A percentile compares a stretch with the other conserved stretches of the same genome.
These are phyloP conservation scores for Sylvia atricapilla DNA, from an alignment of 2,113 vertebrate species.

Conservation along the genomic window DNA sequence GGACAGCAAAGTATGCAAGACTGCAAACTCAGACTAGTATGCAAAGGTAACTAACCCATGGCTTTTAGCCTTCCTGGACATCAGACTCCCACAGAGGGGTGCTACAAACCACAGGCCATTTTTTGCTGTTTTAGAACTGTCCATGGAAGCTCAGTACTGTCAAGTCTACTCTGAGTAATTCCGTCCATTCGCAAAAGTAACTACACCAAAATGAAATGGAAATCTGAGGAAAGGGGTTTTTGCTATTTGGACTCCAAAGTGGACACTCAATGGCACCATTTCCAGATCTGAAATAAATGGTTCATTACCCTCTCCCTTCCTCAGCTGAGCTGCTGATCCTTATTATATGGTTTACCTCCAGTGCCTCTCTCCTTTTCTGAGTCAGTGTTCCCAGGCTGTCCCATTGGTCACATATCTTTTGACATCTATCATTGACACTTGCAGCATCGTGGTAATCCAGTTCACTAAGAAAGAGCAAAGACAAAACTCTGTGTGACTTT, in stretches of 20 bases:
- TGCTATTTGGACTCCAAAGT: neutral
- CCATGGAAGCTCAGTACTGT: neutral
- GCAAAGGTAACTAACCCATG: neutral
- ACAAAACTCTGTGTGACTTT: conserved; percentile 1
- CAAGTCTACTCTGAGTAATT: neutral
- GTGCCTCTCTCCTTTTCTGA: conserved; percentile 91
- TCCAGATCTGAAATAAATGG: neutral
- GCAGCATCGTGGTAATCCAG: conserved; percentile 94
- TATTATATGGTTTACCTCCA: conserved; percentile 80
- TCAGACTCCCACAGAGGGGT: neutral
- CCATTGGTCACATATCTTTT: conserved; percentile 98
- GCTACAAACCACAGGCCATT: neutral
- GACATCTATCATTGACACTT: conserved; percentile 91
- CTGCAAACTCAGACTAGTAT: neutral
- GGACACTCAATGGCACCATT: neutral
- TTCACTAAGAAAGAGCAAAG: conserved; percentile 72
- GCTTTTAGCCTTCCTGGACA: neutral
- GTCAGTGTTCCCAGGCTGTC: conserved; percentile 94
- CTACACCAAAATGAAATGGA: neutral
- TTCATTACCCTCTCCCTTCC: neutral
- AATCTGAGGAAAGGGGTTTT: neutral
- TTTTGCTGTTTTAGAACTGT: neutral
- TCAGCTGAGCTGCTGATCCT: neutral
- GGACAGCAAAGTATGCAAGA: neutral
- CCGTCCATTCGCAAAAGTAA: neutral